Base-by-base conservation (phyloP, 2,888 invertebrate species). In the Bombylius major region DNA sequence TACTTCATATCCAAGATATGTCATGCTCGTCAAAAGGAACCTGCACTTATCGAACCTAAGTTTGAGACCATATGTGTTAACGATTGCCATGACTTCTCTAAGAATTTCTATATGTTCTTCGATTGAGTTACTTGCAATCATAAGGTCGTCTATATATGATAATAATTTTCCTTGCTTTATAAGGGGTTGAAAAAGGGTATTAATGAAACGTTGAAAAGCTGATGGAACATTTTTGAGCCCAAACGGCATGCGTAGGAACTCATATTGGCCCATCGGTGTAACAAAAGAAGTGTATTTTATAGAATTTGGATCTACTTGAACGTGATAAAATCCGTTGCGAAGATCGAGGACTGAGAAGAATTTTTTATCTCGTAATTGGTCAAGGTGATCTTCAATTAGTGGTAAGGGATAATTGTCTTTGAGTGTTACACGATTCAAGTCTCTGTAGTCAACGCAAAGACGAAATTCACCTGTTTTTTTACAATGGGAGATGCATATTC, bases 111-210 rank as follows among this genome's bases (percentile, higher is more conserved):
- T 46, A 56, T 62, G 60, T 50, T 60, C 57, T 44, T 60, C 47
- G 52, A 58, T 52, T 36, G 53, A 53, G 23, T 23, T 23, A 23
- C 56, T 58, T n/a, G 57, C 57, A 12, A 62, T 56, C 44, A 64
- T 33, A 11, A 65, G 58, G 50, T 65, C 64, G 51, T 51, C 63
- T 55, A 64, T 57, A 53, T 59, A 64, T 53, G 56, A 57, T 11
- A 62, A 52, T 9, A 62, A 49, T 23, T 60, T 55, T 7, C 55
- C 56, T 6, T 51, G 23, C 33, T 51, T 56, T 9, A 63, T 53
- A 34, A 59, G 34, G 4, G 48, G 34, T 6, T 49, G 33, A 57
- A 62, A 56, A 32, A 62, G 59, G 8, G 44, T 50, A 47, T 59
- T 61, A 11, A 65, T 58, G 52, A 58, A 62, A 47, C 60, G 53